Evolutionary conservation across 2,113 vertebrate species (phyloP), one percentile per base, ranked within the genome.

Genomic region (Emberiza fucata): DNA sequence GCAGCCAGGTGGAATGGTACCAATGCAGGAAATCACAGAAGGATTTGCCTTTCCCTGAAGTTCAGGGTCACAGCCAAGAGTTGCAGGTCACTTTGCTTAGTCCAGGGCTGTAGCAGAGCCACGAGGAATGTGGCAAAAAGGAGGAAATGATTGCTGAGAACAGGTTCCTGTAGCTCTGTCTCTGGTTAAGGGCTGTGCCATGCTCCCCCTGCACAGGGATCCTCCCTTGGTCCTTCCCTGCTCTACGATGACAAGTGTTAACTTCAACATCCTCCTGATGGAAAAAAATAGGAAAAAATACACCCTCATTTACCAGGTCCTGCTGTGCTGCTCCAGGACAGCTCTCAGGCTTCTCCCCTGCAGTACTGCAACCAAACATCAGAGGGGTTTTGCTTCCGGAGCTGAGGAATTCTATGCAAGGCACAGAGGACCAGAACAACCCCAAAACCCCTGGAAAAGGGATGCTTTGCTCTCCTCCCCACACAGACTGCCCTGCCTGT

Each of bases 351-450:
- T 86, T 95, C 54, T 91, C 76, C 90, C 63, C 50, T 72, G 82
- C 89, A 89, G 53, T 92, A n/a, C 63, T 86, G n/a, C 82, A 89
- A 33, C 45, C 76, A n/a, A 73, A 42, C 76, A 45, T 51, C 50
- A 60, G 76, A 89, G 56, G 48, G 33, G 45, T 71, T 95, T 65
- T 51, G 86, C 82, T 94, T 65, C 14, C 0, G 0, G 84, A 94
- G 85, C 91, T 68, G 82, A 81, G 66, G 77, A 94, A 80, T 48
- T 76, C 90, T 95, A 37, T 89, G 86, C 92, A 94, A 95, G 40
- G 53, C 76, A 40, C 72, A 71, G 77, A 91, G 76, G 81, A 81
- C 66, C 80, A 40, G 73, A 88, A 66, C 8, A 6, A 94, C 39
- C 64, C 56, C 60, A 31, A 20, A 66, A 68, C 2, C n/a, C 81